Evolutionary conservation across 2,797 vertebrate genomes (phyloP).

Genomic region (Garrulus glandarius): DNA sequence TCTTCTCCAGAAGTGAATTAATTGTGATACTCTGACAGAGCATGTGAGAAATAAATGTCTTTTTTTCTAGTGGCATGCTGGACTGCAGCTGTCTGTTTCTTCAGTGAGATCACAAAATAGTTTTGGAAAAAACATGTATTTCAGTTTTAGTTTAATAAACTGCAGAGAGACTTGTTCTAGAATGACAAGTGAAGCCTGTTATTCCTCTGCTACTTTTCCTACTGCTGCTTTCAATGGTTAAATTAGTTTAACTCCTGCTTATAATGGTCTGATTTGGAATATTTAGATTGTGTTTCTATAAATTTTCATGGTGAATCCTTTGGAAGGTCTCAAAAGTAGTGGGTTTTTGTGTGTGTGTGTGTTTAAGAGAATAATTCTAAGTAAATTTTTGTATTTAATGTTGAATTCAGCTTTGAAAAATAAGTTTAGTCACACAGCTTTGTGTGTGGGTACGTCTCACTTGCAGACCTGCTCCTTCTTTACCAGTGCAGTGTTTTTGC

Average conservation of each 20-base stretch:
- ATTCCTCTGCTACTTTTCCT: neutral
- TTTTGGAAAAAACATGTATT: neutral
- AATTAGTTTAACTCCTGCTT: neutral
- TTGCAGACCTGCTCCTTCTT: neutral
- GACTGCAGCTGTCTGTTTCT: neutral
- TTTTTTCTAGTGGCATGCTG: neutral
- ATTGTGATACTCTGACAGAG: neutral
- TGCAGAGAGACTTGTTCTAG: neutral
- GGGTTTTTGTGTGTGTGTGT: neutral
- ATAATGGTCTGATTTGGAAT: neutral
- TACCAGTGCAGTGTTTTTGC: neutral
- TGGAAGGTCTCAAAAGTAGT: neutral
- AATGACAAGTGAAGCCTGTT: constrained; percentile 20
- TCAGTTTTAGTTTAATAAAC: neutral
- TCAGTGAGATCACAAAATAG: neutral
- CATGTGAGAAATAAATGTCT: neutral
- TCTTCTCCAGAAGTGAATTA: neutral
- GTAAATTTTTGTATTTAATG: neutral
- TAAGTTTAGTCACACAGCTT: neutral
- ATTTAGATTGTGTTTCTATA: neutral
- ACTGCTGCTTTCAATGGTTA: neutral
- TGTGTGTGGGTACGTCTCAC: neutral
- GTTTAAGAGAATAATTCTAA: neutral
- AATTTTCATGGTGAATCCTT: neutral
- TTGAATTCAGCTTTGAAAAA: neutral